Evolutionary conservation across 2,888 invertebrate species (phyloP), one percentile per base, ranked within the genome.

Genomic region (Erebia epiphron): DNA sequence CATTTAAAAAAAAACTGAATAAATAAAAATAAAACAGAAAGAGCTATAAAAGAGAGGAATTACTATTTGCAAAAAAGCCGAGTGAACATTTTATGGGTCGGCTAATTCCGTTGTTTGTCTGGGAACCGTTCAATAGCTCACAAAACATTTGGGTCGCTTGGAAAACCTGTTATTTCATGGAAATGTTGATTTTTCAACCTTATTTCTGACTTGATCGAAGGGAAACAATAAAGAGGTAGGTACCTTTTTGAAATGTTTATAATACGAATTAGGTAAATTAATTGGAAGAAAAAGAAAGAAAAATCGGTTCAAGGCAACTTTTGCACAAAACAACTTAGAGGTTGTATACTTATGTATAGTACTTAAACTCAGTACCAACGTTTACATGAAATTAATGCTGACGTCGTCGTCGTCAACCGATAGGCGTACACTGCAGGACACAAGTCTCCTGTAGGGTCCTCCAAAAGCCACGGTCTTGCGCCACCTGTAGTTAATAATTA

Each of bases 41-140:
- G 63, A 35, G n/a, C 54, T 41, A 41, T 54, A 35, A 54, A 64
- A 52, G 54, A 54, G 41, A 64, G 13, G 52, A 41, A 64, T 66
- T 54, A 54, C 52, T 18, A 11, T 66, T 66, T 66, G 54, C 54
- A 35, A 64, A 66, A 54, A 56, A 46, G 56, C 43, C 41, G 43
- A 56, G 43, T 66, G 56, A 66, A 56, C 65, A 56, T 56, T 66
- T 66, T 56, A 66, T 46, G 35, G 65, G 18, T 16, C 65, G 56
- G 50, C 54, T 66, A 66, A 66, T 66, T 41, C 43, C 18, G 64
- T 54, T 54, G 41, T 64, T 64, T 64, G 54, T 54, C 54, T 64
- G 41, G 54, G 14, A 64, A 54, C 64, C 64, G 64, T 64, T 64
- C 64, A 64, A 54, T 64, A 52, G 52, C 64, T 52, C 54, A 64